These are phyloP conservation scores for Chelidonichthys spinosus DNA, from an alignment of 2,797 vertebrate genomes.

Conservation along the genomic window DNA sequence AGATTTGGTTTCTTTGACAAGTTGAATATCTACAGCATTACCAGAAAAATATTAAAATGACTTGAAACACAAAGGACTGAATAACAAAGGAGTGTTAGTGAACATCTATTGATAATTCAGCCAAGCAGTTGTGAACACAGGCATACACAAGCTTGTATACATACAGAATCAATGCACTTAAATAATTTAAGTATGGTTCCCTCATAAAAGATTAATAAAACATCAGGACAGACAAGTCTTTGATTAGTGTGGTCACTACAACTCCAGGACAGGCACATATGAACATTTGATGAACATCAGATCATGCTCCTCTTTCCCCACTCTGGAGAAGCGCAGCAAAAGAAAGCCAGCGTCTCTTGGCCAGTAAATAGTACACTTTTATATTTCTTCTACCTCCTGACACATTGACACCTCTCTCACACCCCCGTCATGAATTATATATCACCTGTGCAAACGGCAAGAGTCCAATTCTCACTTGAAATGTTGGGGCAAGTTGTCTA, in stretches of 20 bases:
- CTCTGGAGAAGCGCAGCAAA: conserved; percentile 64
- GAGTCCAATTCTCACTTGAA: conserved; percentile 87
- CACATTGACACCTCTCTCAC: conserved; percentile 88
- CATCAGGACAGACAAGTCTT: conserved; percentile 80
- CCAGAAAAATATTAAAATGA: conserved; percentile 13
- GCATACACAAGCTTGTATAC: conserved; percentile 77
- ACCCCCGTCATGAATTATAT: conserved; percentile 86
- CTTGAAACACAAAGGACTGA: conserved; percentile 53
- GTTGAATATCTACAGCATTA: background rate
- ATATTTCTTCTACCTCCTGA: conserved; percentile 85
- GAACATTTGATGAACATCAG: conserved; percentile 82
- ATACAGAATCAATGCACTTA: conserved; percentile 83
- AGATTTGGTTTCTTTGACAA: background rate
- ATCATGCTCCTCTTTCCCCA: conserved; percentile 59
- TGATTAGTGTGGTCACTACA: conserved; percentile 81
- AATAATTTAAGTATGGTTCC: conserved; percentile 83
- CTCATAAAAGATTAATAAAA: conserved; percentile 83
- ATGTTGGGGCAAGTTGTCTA: conserved; percentile 87
- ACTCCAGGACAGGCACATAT: conserved; percentile 74
- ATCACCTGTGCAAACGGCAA: conserved; percentile 82
- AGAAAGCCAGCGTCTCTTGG: conserved; percentile 74
- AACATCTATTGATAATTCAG: conserved; percentile 69
- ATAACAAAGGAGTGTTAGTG: conserved; percentile 51
- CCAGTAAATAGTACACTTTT: conserved; percentile 88
- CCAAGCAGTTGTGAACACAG: conserved; percentile 62